phyloP scores from a whole-genome alignment of 2,888 invertebrate genomes.

The Argyra leucocephala region DNA sequence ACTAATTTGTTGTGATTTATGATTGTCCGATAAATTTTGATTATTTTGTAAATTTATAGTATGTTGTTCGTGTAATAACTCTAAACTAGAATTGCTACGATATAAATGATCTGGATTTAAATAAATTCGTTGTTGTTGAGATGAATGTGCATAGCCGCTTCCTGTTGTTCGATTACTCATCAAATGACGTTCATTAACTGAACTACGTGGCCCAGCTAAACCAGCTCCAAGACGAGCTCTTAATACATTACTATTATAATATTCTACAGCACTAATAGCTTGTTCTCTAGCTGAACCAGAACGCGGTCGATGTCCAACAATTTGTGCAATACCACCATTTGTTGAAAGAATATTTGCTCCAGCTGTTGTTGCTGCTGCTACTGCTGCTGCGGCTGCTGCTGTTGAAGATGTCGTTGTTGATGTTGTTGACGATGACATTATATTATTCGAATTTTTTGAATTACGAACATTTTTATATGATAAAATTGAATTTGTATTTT shows the following conservation, averaged over 20 bases:
- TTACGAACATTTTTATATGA: neutral
- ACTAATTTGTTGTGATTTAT: slow-evolving; percentile 35
- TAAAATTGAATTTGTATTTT: slow-evolving; percentile 5
- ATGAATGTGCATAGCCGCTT: slow-evolving; percentile 12
- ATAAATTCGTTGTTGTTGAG: slow-evolving; percentile 19
- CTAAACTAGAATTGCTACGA: slow-evolving; percentile 82
- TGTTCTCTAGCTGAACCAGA: slow-evolving; percentile 37
- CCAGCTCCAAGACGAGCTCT: slow-evolving; percentile 45
- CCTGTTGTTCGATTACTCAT: slow-evolving; percentile 18
- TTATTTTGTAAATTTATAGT: slow-evolving; percentile 34
- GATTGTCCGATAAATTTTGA: slow-evolving; percentile 31
- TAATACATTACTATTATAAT: slow-evolving; percentile 48
- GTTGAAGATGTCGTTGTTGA: slow-evolving; percentile 5
- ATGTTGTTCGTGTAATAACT: slow-evolving; percentile 49
- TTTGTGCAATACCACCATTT: slow-evolving; percentile 14
- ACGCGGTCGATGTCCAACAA: slow-evolving; percentile 20
- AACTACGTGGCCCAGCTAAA: slow-evolving; percentile 34
- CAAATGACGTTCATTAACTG: slow-evolving; percentile 25
- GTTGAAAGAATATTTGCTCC: neutral
- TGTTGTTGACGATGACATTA: slow-evolving; percentile 7
- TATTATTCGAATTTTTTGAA: neutral
- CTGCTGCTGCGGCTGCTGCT: neutral
- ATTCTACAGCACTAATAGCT: slow-evolving; percentile 47
- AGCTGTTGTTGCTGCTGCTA: neutral
- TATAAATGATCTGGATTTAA: slow-evolving; percentile 47